phyloP scores from a whole-genome alignment of 2,113 vertebrate genomes.

The Protomyctophum bolini region DNA sequence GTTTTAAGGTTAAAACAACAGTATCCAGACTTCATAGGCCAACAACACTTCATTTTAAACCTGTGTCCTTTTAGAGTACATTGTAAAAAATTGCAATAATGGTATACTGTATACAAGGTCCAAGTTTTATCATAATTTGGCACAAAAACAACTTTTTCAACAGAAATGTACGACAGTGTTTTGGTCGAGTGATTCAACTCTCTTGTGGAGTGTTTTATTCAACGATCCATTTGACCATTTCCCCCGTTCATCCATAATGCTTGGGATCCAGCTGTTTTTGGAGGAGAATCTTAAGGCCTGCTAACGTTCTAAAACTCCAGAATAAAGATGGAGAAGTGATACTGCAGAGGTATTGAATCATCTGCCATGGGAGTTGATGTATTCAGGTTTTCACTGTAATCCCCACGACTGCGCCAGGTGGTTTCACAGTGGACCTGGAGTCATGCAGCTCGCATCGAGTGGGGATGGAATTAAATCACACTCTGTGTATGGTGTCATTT shows the following conservation, averaged over 20 bases:
- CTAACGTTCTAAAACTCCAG: background rate
- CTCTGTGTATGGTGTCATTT: too few relatives aligned
- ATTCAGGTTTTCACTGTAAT: too few relatives aligned
- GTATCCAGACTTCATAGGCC: too few relatives aligned
- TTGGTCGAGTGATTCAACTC: background rate
- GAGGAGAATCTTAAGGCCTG: background rate
- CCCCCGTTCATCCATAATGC: background rate
- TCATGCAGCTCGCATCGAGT: too few relatives aligned
- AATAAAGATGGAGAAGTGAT: slow-evolving; percentile 6
- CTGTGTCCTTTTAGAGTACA: too few relatives aligned
- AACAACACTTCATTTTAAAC: too few relatives aligned
- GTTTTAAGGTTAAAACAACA: background rate
- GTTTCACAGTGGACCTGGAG: too few relatives aligned
- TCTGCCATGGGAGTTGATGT: background rate
- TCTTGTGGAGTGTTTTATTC: background rate
- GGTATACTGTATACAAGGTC: too few relatives aligned
- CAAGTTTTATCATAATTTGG: background rate
- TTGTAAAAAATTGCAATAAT: background rate
- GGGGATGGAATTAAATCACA: too few relatives aligned
- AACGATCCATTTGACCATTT: background rate
- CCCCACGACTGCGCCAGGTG: too few relatives aligned
- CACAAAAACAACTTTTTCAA: background rate
- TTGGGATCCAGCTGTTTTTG: background rate
- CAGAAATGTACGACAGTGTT: background rate
- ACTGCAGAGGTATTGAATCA: too few relatives aligned